Percentiles rank a stretch among this genome's conserved stretches.
phyloP scores from a whole-genome alignment of 1,140 invertebrate genomes.

The Zaprionus capensis region DNA sequence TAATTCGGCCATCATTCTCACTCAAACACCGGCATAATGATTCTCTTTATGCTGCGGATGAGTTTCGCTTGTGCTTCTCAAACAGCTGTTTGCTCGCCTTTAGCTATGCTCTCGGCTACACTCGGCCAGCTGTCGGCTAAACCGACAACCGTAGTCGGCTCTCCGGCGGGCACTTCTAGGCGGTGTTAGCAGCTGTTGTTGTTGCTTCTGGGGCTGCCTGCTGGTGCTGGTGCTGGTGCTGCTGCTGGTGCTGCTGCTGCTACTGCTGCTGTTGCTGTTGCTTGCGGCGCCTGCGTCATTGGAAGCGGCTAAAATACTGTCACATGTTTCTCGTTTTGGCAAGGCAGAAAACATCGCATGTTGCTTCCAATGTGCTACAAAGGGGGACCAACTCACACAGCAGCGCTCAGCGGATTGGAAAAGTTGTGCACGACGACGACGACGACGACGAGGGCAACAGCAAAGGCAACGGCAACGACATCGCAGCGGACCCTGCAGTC shows the following conservation, averaged over 20 bases:
- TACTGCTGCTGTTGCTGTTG: constrained; percentile 17
- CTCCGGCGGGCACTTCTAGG: constrained; percentile 24
- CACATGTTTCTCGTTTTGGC: constrained; percentile 59
- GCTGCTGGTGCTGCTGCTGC: constrained; percentile 13
- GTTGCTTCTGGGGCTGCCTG: constrained; percentile 37
- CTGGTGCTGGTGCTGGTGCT: constrained; percentile 17
- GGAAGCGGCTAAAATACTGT: constrained; percentile 61
- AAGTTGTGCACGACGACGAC: constrained; percentile 30
- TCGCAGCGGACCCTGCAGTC: constrained; percentile 39
- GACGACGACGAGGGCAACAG: too few species aligned
- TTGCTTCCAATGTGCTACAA: constrained; percentile 76
- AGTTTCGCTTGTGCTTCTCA: constrained; percentile 27
- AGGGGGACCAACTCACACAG: constrained; percentile 30
- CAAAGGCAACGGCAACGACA: neutral
- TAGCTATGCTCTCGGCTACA: constrained; percentile 26
- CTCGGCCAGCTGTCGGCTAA: constrained; percentile 52
- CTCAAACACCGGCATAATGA: neutral
- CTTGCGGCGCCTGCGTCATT: constrained; percentile 59
- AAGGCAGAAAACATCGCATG: constrained; percentile 45
- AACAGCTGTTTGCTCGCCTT: constrained; percentile 70
- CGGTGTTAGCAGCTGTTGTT: constrained; percentile 47
- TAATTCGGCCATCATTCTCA: neutral
- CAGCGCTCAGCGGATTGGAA: constrained; percentile 30
- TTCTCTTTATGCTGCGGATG: constrained; percentile 4
- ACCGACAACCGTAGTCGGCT: neutral